These are phyloP conservation scores for Cephus sareptanus DNA, from an alignment of 2,888 invertebrate genomes.

Conservation along the genomic window DNA sequence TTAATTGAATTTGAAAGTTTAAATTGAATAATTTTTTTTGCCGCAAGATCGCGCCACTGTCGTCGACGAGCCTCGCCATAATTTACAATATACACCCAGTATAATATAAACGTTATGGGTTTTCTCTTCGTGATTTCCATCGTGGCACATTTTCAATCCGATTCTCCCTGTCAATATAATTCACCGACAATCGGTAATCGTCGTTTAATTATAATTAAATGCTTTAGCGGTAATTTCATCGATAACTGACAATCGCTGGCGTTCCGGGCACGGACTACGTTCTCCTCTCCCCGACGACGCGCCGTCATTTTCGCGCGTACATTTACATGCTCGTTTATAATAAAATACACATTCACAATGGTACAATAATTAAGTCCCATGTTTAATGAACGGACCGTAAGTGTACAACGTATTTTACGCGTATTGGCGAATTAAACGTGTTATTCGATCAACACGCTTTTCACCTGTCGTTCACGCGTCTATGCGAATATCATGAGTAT, in stretches of 20 bases:
- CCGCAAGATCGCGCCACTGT: neutral
- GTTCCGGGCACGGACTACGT: neutral
- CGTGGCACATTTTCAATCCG: slow-evolving; percentile 39
- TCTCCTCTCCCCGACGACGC: neutral
- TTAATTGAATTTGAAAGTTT: neutral
- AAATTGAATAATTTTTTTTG: neutral
- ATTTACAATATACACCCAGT: slow-evolving; percentile 5
- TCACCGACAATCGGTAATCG: slow-evolving; percentile 1
- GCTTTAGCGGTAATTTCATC: neutral
- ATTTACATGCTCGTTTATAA: slow-evolving; percentile 47
- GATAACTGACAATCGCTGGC: neutral
- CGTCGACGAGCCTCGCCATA: neutral
- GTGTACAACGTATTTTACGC: slow-evolving; percentile 1
- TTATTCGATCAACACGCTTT: neutral
- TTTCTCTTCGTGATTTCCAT: slow-evolving; percentile 17
- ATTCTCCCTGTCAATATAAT: slow-evolving; percentile 9
- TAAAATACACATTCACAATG: slow-evolving; percentile 61
- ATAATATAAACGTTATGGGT: slow-evolving; percentile 7
- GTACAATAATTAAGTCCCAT: slow-evolving; percentile 34
- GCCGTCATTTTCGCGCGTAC: neutral
- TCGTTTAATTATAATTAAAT: slow-evolving; percentile 3
- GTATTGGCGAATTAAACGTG: neutral
- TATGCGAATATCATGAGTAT: neutral
- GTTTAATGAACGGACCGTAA: neutral
- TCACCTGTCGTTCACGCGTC: neutral